These are phyloP conservation scores for Tipula confusa DNA, from an alignment of 2,888 invertebrate species.

Conservation along the genomic window DNA sequence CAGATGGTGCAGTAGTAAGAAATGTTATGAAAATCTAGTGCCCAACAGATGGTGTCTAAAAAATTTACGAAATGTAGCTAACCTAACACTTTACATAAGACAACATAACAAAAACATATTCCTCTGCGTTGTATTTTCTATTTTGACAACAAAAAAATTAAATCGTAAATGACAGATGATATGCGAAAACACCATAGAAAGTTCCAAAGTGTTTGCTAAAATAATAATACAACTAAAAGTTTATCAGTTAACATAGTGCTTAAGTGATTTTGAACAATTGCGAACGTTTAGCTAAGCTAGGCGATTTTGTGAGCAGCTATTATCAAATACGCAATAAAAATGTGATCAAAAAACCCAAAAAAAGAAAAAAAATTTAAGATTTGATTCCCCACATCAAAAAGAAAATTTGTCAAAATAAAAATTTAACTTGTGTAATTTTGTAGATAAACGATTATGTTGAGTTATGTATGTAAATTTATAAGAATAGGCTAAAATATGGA, in stretches of 20 bases:
- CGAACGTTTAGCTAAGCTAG: too few relatives aligned
- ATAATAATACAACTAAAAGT: too few relatives aligned
- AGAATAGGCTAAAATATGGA: constrained; percentile 4
- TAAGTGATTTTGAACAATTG: background rate
- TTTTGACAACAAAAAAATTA: background rate
- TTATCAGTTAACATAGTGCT: too few relatives aligned
- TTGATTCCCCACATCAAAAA: background rate
- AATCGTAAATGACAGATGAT: background rate
- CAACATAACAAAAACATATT: background rate
- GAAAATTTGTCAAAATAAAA: background rate
- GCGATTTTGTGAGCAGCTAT: background rate
- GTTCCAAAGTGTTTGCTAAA: background rate
- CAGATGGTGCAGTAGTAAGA: too few relatives aligned
- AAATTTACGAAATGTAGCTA: background rate
- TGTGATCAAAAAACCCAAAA: background rate
- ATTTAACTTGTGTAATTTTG: background rate
- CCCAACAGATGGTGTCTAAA: background rate
- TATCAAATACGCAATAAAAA: background rate
- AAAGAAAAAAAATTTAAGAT: background rate
- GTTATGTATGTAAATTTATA: background rate
- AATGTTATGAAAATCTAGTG: too few relatives aligned
- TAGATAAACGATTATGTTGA: constrained; percentile 25
- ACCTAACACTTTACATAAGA: background rate
- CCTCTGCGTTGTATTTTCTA: background rate
- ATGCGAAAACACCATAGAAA: background rate